Evolutionary conservation across 2,113 vertebrate genomes (phyloP).

Genomic region (Oryzias woworae): DNA sequence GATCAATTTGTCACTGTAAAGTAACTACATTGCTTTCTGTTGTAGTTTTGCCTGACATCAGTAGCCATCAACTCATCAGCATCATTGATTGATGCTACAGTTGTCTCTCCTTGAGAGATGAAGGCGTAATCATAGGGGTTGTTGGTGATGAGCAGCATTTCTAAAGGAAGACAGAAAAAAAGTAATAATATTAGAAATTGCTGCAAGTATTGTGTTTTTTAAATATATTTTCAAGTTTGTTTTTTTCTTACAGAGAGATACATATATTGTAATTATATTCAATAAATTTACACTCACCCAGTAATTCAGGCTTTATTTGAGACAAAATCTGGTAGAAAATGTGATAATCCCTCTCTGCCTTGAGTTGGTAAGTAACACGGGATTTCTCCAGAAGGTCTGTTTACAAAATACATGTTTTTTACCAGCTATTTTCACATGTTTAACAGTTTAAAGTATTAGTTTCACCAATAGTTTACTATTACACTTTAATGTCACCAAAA

Average conservation of each 20-base stretch:
- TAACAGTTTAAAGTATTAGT: too few species aligned
- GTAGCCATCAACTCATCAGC: slow-evolving; percentile 66
- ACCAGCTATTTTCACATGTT: neutral
- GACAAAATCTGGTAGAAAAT: slow-evolving; percentile 93
- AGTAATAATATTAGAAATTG: neutral
- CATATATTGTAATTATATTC: neutral
- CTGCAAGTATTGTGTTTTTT: neutral
- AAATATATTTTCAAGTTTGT: too few species aligned
- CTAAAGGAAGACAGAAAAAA: slow-evolving; percentile 25
- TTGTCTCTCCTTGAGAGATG: slow-evolving; percentile 73
- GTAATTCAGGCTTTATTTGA: slow-evolving; percentile 85
- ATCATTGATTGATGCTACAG: slow-evolving; percentile 63
- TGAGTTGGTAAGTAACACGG: slow-evolving; percentile 87
- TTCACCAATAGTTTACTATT: too few species aligned
- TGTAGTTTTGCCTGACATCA: slow-evolving; percentile 52
- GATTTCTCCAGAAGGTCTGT: slow-evolving; percentile 90
- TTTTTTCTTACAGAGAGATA: too few species aligned
- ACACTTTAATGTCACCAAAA: too few species aligned
- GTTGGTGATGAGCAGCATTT: slow-evolving; percentile 78
- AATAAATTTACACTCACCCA: slow-evolving; percentile 68
- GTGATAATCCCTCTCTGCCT: slow-evolving; percentile 89
- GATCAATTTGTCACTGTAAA: neutral
- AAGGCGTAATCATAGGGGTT: slow-evolving; percentile 72
- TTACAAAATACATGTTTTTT: neutral
- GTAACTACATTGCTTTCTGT: neutral